phyloP scores from a whole-genome alignment of 1,140 invertebrate species.

The Drosophila busckii region DNA sequence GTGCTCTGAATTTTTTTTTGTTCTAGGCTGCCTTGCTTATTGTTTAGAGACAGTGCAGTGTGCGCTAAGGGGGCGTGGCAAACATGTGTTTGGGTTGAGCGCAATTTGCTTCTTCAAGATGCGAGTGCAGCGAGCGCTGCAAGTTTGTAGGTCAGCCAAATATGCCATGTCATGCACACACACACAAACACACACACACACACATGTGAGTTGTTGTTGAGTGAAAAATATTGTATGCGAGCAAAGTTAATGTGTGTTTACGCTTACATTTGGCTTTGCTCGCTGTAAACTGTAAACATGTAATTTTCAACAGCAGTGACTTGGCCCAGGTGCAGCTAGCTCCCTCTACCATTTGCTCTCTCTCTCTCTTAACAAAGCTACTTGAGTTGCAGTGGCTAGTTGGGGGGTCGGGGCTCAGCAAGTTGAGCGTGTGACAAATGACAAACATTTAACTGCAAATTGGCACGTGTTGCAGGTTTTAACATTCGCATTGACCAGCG shows the following conservation, averaged over 20 bases:
- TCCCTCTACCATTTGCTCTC: too few species aligned
- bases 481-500: conserved; percentile 38
- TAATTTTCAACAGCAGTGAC: conserved; percentile 56
- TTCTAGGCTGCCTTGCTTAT: too few species aligned
- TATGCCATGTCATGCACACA: conserved; percentile 1
- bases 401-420: conserved; percentile 14
- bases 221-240: conserved; percentile 72
- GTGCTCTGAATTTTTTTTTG: too few species aligned
- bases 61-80: neutral
- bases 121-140: conserved; percentile 1
- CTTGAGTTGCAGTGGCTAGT: too few species aligned
- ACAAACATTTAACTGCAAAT: conserved; percentile 58
- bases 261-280: conserved; percentile 65
- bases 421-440: conserved; percentile 62
- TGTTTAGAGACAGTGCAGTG: too few species aligned
- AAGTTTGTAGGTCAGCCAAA: neutral
- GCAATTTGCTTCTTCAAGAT: conserved; percentile 5
- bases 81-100: conserved; percentile 2
- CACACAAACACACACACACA: neutral
- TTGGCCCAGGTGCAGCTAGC: too few species aligned
- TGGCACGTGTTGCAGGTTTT: conserved; percentile 19
- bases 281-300: conserved; percentile 72
- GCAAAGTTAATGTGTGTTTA: conserved; percentile 75
- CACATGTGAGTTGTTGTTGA: conserved; percentile 67
- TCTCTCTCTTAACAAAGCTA: too few species aligned